Evolutionary conservation across 2,113 vertebrate species (phyloP).

Genomic region (Petromus typicus): DNA sequence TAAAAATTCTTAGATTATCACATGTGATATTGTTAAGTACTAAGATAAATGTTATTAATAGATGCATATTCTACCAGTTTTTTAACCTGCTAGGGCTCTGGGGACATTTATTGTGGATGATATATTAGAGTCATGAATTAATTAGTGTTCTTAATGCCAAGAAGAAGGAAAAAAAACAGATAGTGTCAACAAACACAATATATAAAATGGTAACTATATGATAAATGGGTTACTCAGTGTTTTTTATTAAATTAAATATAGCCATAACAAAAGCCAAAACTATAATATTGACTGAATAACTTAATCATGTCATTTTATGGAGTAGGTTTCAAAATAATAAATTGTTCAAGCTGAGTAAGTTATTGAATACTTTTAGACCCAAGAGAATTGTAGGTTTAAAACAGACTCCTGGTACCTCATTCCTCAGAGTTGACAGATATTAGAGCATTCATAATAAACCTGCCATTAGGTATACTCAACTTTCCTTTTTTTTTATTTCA

Average conservation of each 20-base stretch:
- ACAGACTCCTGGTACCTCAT: conserved; percentile 63
- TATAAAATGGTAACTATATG: conserved; percentile 75
- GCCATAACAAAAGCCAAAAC: conserved; percentile 87
- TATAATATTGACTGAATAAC: conserved; percentile 91
- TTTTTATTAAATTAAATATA: conserved; percentile 89
- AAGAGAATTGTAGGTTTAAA: conserved; percentile 80
- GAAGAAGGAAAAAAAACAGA: background rate
- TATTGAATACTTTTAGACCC: conserved; percentile 78
- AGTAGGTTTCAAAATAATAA: conserved; percentile 91
- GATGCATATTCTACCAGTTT: conserved; percentile 53
- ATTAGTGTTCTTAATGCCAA: conserved; percentile 78
- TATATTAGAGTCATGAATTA: conserved; percentile 74
- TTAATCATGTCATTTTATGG: conserved; percentile 89
- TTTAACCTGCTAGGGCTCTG: conserved; percentile 63
- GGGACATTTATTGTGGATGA: conserved; percentile 56
- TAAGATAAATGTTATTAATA: conserved; percentile 53
- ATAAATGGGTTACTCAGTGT: conserved; percentile 78
- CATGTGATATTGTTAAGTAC: background rate
- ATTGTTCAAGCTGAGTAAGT: conserved; percentile 83
- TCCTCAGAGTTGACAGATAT: conserved; percentile 77
- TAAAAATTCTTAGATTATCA: background rate
- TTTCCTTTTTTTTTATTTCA: conserved; percentile 66
- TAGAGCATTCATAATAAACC: conserved; percentile 76
- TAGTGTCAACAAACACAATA: conserved; percentile 60
- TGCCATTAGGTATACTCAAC: conserved; percentile 37